A percentile compares a stretch with the other conserved stretches of the same genome.
Evolutionary conservation across 2,797 vertebrate genomes (phyloP).

Genomic region (Cottoperca gobio): DNA sequence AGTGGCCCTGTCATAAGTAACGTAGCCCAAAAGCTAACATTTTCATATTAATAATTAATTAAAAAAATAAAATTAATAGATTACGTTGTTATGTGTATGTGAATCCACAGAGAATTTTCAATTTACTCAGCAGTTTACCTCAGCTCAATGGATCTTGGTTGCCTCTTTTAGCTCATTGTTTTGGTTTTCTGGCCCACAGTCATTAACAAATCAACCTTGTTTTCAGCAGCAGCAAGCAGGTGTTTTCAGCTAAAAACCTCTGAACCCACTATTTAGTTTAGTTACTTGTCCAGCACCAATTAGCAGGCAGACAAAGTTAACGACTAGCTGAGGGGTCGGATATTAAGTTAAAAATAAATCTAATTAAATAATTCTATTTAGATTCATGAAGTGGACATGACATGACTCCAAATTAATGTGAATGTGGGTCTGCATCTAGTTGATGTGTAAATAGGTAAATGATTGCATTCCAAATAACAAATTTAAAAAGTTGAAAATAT

Average conservation of each 20-base stretch:
- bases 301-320: conserved; percentile 8
- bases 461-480: not conserved
- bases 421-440: not conserved
- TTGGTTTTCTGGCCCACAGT: not conserved
- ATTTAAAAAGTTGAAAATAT: not conserved
- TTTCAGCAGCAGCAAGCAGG: not conserved
- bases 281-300: not conserved
- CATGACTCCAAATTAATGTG: not conserved
- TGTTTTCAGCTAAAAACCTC: not conserved
- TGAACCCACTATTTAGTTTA: not conserved
- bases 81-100: not conserved
- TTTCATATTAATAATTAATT: not conserved
- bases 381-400: not conserved
- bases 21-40: not conserved
- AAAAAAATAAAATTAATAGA: too few relatives aligned
- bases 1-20: not conserved
- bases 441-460: conserved; percentile 6
- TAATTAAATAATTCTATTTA: conserved; percentile 10
- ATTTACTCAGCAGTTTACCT: not conserved
- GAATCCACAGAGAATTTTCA: not conserved
- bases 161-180: conserved; percentile 11
- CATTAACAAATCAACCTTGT: conserved; percentile 10
- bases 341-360: conserved; percentile 12
- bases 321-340: conserved; percentile 3
- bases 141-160: not conserved